A percentile compares a stretch with the other conserved stretches of the same genome.
phyloP scores from a whole-genome alignment of 2,113 vertebrate genomes.

The Mungos mungo region DNA sequence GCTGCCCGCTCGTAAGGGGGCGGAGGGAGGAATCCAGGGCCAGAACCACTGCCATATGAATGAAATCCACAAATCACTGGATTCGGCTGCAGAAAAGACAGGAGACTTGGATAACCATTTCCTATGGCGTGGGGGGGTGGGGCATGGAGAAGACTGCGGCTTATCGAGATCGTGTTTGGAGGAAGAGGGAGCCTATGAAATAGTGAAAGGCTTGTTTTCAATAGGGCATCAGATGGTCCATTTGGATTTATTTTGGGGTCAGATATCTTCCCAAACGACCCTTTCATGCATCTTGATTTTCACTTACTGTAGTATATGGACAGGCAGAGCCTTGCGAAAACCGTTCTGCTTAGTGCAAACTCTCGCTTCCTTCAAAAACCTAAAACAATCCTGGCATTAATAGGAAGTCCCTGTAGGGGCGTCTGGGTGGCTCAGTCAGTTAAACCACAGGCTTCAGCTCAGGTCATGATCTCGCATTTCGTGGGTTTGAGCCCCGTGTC shows the following conservation, averaged over 20 bases:
- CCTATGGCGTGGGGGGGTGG: fast-evolving
- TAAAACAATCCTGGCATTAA: neutral
- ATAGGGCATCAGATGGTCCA: neutral
- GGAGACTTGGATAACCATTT: neutral
- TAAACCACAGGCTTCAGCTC: no score
- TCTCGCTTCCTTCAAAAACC: neutral
- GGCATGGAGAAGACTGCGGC: fast-evolving
- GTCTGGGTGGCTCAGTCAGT: no score
- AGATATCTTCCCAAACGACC: neutral
- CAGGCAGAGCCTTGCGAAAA: neutral
- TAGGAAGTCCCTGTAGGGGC: neutral
- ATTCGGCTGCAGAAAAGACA: conserved; percentile 44
- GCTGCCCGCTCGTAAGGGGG: conserved; percentile 45
- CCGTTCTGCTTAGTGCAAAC: neutral
- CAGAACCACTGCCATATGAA: neutral
- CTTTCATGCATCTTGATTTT: neutral
- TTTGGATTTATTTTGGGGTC: neutral
- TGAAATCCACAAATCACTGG: conserved; percentile 43
- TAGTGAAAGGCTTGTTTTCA: neutral
- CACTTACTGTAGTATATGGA: neutral
- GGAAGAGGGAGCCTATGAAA: neutral
- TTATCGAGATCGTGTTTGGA: neutral
- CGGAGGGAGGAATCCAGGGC: conserved; percentile 55
- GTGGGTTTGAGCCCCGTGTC: no score
- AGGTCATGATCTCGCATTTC: no score